Conservation (phyloP, 2,888 invertebrate genomes). For the Heterodera filipjevi region DNA sequence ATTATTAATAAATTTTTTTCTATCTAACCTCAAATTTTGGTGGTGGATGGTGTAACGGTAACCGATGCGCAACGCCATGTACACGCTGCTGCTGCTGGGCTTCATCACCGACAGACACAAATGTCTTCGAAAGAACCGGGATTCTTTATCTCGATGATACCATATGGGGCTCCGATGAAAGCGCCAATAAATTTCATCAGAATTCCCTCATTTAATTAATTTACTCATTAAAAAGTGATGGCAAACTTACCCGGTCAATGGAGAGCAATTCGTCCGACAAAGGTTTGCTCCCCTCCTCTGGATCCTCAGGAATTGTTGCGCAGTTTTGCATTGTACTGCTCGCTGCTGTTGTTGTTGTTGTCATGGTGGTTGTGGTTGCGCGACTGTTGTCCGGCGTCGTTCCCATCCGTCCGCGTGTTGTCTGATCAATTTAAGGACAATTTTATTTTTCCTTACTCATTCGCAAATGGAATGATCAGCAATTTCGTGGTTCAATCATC, state of each 20-base stretch:
- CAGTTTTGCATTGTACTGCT: neutral
- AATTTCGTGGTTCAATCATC: too few relatives aligned
- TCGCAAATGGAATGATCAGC: too few relatives aligned
- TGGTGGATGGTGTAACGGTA: neutral
- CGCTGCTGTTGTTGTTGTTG: neutral
- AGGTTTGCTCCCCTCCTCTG: neutral
- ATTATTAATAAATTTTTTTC: neutral
- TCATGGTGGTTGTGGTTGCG: slow-evolving; percentile 8
- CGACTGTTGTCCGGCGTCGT: slow-evolving; percentile 18
- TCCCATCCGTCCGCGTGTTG: neutral
- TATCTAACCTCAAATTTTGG: neutral
- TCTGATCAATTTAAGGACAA: neutral
- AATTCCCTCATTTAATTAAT: too few relatives aligned
- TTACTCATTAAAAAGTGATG: neutral
- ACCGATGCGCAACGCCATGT: neutral
- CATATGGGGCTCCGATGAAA: too few relatives aligned
- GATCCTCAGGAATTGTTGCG: slow-evolving; percentile 22
- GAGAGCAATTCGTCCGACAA: slow-evolving; percentile 19
- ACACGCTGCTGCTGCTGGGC: neutral
- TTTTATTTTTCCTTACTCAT: neutral
- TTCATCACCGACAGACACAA: slow-evolving; percentile 3
- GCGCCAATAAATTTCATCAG: too few relatives aligned
- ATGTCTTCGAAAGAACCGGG: neutral
- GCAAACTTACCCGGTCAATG: slow-evolving; percentile 14
- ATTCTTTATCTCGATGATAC: too few relatives aligned